Base-by-base conservation (phyloP, 2,888 invertebrate genomes). In the Erebia epiphron region DNA sequence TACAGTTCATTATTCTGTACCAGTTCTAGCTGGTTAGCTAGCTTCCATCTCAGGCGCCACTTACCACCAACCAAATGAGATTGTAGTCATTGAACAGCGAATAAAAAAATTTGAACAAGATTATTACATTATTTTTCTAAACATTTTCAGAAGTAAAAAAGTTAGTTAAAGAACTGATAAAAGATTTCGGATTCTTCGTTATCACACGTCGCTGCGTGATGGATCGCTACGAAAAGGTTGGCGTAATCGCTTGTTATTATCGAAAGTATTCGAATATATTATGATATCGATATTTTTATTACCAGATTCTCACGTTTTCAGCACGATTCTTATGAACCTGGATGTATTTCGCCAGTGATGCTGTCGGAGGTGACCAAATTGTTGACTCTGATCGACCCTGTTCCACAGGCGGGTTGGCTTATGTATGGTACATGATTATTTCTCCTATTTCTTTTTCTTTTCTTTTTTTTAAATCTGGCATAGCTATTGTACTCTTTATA, bases 191-290 rank as follows among this genome's bases (percentile, higher is more conserved):
- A 14, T 82, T 85, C 67, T 86, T 88, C 71, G 89, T 90, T 35
- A 87, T 93, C 73, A 91, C 91, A 43, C 86, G 93, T 14, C 86
- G 88, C 11, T 86, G 81, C 76, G 85, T 93, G 71, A 86, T 92
- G 85, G 92, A 92, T 80, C 84, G 86, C 14, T 91, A 89, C 72
- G 89, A 91, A 75, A 89, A 84, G 85, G 92, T 91, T 80, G 72
- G 43, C 69, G 57, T 70, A 21, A 21, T 14, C 14, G 3, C 35
- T 26, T 63, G 14, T 13, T 21, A 35, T 4, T 58, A 14, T 10
- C 14, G 16, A 11, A 8, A 11, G 9, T 14, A 9, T 14, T 16
- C 43, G 41, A 41, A 10, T n/a, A 54, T 58, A 11, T 35, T 58
- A 14, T 26, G n/a, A 16, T 18, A 18, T 16, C 5, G 9, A 35